Evolutionary conservation across 2,888 invertebrate species (phyloP).

Genomic region (Drosophila multiciliata): DNA sequence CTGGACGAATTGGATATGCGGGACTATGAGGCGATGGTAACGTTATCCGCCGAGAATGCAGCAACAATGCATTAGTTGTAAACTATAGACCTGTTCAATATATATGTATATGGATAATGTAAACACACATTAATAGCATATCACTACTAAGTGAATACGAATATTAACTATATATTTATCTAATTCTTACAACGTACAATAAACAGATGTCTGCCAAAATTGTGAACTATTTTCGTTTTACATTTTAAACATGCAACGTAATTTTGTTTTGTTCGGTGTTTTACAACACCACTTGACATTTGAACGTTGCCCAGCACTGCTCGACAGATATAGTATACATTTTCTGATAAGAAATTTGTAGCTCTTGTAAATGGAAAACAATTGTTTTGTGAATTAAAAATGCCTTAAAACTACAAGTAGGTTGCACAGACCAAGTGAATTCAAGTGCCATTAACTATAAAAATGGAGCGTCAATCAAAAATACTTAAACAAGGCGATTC

Average conservation of each 20-base stretch:
- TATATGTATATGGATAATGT: conserved; percentile 24
- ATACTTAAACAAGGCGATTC: conserved; percentile 22
- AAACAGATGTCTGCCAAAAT: conserved; percentile 18
- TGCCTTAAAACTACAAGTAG: conserved; percentile 50
- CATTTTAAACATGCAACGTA: conserved; percentile 3
- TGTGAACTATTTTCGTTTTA: not conserved
- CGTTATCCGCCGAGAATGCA: conserved; percentile 60
- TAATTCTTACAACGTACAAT: conserved; percentile 35
- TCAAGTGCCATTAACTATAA: conserved; percentile 47
- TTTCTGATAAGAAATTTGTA: conserved; percentile 67
- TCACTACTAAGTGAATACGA: conserved; percentile 28
- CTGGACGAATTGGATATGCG: conserved; percentile 84
- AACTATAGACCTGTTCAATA: conserved; percentile 32
- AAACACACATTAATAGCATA: conserved; percentile 15
- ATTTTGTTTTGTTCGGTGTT: conserved; percentile 4
- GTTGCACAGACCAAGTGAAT: conserved; percentile 37
- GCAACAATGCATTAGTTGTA: conserved; percentile 39
- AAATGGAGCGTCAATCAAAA: conserved; percentile 67
- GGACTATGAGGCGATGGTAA: conserved; percentile 82
- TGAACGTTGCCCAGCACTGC: conserved; percentile 21
- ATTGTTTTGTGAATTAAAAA: conserved; percentile 63
- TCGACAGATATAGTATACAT: conserved; percentile 63
- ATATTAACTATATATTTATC: conserved; percentile 39
- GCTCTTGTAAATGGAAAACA: conserved; percentile 39
- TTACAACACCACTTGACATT: conserved; percentile 19